Evolutionary conservation across 2,888 invertebrate species (phyloP), one percentile per base, ranked within the genome.

Genomic region (Macrophya alboannulata): DNA sequence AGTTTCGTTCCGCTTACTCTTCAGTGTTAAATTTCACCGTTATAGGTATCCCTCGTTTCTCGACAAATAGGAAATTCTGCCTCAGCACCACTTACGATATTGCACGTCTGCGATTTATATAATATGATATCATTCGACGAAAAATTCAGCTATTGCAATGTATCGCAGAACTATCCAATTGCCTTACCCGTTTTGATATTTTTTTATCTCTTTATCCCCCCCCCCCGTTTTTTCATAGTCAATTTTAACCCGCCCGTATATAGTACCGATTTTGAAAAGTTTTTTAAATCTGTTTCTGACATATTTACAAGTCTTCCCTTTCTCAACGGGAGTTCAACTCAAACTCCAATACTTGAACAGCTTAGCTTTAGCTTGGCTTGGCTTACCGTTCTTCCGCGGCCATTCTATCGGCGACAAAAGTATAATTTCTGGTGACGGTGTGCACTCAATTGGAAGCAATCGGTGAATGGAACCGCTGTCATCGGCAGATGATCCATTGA

Each of bases 401-500:
- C 82, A 86, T 86, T 84, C 86, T 85, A 89, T 84, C 88, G 89
- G 87, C 88, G 89, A 91, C 90, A 90, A 91, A 90, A 91, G 90
- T 90, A 88, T 88, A 88, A 89, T 90, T 91, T 89, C 88, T 89
- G 88, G 89, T 87, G 86, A 86, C 85, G 87, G 88, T 87, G 88
- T 87, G 88, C 87, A 87, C 87, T 89, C 89, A 87, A 87, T 88
- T 85, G 89, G 87, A 89, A 90, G 87, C 82, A 51, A 45, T 82
- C 68, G 79, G 48, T 85, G 84, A 84, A 76, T 86, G 86, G 82
- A 77, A 51, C 79, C 86, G 85, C 90, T 91, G 91, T 91, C 91
- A 89, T 86, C 88, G 86, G 88, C 91, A 91, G 91, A 91, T 88
- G 90, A 91, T 90, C 89, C 91, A 90, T 91, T 89, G 89, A 89